A percentile compares a stretch with the other conserved stretches of the same genome.
Evolutionary conservation across 2,888 invertebrate genomes (phyloP).

Genomic region (Eupithecia abbreviata): DNA sequence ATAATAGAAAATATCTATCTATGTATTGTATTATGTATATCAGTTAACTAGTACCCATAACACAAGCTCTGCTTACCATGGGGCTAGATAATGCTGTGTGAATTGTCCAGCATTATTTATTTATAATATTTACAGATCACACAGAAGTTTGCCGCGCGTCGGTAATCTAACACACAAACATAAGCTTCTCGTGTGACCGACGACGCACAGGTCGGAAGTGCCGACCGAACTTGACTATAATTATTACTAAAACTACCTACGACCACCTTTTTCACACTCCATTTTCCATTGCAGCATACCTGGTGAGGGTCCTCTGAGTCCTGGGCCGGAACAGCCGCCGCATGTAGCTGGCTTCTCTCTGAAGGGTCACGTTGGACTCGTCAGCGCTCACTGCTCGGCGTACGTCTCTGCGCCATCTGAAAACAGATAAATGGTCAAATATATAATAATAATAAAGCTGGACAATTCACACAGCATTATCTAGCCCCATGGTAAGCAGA

Average conservation of each 20-base stretch:
- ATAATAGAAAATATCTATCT: no score
- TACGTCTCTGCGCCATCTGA: constrained; percentile 68
- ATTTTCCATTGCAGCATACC: constrained; percentile 49
- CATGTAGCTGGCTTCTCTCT: constrained; percentile 66
- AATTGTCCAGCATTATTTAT: no score
- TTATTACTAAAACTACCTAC: background rate
- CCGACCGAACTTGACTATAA: no score
- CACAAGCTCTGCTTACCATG: no score
- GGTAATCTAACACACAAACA: background rate
- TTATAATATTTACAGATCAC: no score
- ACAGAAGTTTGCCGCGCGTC: no score
- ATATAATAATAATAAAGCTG: no score
- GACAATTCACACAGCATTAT: no score
- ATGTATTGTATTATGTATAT: no score
- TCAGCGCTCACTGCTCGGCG: constrained; percentile 75
- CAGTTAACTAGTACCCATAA: no score
- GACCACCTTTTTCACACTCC: background rate
- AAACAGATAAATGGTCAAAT: background rate
- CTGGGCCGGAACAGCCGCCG: constrained; percentile 62
- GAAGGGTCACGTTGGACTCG: constrained; percentile 64
- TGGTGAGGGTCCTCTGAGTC: constrained; percentile 62
- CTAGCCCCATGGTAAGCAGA: no score
- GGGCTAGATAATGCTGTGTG: no score
- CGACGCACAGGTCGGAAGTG: background rate
- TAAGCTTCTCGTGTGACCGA: background rate